Conservation (phyloP, 2,888 invertebrate species). For the Apocheima hispidaria region DNA sequence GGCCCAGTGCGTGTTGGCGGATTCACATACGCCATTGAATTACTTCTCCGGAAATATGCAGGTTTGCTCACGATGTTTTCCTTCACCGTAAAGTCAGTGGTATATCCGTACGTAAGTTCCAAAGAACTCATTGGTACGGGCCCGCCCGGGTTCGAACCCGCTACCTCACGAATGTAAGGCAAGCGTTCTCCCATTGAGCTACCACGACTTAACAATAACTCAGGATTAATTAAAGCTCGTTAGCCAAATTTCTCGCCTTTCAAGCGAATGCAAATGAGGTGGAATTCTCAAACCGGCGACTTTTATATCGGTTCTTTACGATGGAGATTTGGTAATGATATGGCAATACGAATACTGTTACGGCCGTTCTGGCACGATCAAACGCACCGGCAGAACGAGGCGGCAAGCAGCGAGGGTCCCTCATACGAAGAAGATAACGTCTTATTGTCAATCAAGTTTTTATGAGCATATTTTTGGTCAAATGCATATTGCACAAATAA, state of each 20-base stretch:
- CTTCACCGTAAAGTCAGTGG: no score
- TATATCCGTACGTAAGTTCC: no score
- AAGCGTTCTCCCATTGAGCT: no score
- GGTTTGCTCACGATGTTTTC: no score
- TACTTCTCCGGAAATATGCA: no score
- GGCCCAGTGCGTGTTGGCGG: no score
- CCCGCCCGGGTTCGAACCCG: no score
- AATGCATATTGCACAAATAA: background rate
- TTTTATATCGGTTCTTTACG: conserved; percentile 41
- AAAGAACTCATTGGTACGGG: no score
- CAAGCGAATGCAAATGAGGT: conserved; percentile 45
- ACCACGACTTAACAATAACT: conserved; percentile 34
- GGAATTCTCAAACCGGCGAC: conserved; percentile 17
- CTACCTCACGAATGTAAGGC: no score
- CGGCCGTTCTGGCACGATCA: conserved; percentile 32
- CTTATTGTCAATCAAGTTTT: conserved; percentile 39
- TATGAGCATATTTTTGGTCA: conserved; percentile 2
- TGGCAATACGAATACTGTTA: conserved; percentile 9
- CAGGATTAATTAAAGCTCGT: conserved; percentile 48
- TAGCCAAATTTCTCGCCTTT: conserved; percentile 44
- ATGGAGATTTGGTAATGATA: conserved; percentile 21
- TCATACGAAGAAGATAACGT: conserved; percentile 14
- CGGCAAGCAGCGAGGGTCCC: conserved; percentile 1
- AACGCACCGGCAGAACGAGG: conserved; percentile 32
- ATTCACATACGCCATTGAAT: no score